phyloP scores from a whole-genome alignment of 1,140 invertebrate genomes.

The Macrostomum lignano region DNA sequence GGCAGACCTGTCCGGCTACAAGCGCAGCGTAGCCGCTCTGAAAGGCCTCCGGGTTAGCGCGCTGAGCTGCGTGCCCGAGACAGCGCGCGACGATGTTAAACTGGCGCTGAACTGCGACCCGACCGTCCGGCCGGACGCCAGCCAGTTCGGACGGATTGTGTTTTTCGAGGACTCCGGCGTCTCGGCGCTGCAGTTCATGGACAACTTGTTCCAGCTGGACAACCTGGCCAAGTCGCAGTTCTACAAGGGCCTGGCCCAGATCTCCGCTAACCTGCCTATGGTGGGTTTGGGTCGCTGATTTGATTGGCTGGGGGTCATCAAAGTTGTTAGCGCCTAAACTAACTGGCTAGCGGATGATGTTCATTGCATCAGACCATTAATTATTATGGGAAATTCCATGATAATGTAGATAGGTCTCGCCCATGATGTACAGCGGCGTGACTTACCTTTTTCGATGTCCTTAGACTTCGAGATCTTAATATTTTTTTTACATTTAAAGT shows the following conservation, averaged over 20 bases:
- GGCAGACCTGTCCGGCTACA: conserved; percentile 18
- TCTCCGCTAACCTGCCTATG: conserved; percentile 56
- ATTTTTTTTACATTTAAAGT: too few relatives aligned
- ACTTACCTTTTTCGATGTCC: too few relatives aligned
- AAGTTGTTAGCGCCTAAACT: too few relatives aligned
- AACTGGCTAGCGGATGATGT: too few relatives aligned
- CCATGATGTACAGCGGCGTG: too few relatives aligned
- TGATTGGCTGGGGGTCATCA: conserved; percentile 13
- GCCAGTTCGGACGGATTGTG: conserved; percentile 27
- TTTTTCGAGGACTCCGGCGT: conserved; percentile 68
- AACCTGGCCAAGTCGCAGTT: conserved; percentile 93
- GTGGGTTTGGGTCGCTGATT: conserved; percentile 37
- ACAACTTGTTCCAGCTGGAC: conserved; percentile 83
- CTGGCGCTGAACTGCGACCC: conserved; percentile 28
- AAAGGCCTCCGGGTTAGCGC: conserved; percentile 16
- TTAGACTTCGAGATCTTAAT: too few relatives aligned
- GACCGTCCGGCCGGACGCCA: conserved; percentile 27
- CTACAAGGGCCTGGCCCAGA: conserved; percentile 66
- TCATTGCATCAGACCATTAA: too few relatives aligned
- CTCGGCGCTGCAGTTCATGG: conserved; percentile 71
- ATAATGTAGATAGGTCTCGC: too few relatives aligned
- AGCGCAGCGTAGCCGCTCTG: conserved; percentile 23
- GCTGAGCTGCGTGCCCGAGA: conserved; percentile 20
- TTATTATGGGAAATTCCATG: too few relatives aligned
- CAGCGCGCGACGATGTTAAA: conserved; percentile 27